phyloP scores from a whole-genome alignment of 2,888 invertebrate genomes.

The Caenorhabditis sp. region DNA sequence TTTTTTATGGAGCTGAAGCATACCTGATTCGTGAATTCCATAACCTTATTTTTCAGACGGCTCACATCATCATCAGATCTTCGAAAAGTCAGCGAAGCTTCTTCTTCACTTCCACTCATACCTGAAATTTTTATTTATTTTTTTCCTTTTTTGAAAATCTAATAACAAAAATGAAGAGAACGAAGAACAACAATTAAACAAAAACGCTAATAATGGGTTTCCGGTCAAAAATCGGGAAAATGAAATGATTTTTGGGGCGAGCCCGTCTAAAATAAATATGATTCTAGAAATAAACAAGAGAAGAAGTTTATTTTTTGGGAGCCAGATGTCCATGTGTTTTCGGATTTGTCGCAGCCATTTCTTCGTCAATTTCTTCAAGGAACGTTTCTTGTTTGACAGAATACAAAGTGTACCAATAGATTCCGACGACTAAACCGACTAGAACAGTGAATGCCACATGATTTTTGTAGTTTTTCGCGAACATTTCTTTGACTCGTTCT shows the following conservation, averaged over 20 bases:
- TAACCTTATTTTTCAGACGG: slow-evolving; percentile 7
- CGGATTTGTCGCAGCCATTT: slow-evolving; percentile 63
- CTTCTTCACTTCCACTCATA: slow-evolving; percentile 36
- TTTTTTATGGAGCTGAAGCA: not conserved
- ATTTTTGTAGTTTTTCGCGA: slow-evolving; percentile 67
- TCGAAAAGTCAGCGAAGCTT: slow-evolving; percentile 32
- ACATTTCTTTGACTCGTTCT: slow-evolving; percentile 67
- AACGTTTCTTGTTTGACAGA: slow-evolving; percentile 90
- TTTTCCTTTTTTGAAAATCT: not conserved
- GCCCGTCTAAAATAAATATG: too few species aligned
- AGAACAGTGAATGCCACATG: slow-evolving; percentile 52
- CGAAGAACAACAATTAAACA: not conserved
- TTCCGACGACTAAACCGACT: slow-evolving; percentile 74
- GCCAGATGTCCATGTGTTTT: slow-evolving; percentile 55
- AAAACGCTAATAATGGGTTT: not conserved
- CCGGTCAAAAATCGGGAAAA: not conserved
- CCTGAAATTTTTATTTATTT: slow-evolving; percentile 8
- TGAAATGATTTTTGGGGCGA: too few species aligned
- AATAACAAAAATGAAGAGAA: slow-evolving; percentile 3
- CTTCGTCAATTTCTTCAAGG: slow-evolving; percentile 88
- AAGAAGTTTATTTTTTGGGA: not conserved
- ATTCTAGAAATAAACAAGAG: not conserved
- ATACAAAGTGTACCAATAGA: slow-evolving; percentile 85
- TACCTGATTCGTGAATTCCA: slow-evolving; percentile 38
- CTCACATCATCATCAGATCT: slow-evolving; percentile 11